phyloP scores from a whole-genome alignment of 2,888 invertebrate genomes.

The Stenoptilia bipunctidactyla region DNA sequence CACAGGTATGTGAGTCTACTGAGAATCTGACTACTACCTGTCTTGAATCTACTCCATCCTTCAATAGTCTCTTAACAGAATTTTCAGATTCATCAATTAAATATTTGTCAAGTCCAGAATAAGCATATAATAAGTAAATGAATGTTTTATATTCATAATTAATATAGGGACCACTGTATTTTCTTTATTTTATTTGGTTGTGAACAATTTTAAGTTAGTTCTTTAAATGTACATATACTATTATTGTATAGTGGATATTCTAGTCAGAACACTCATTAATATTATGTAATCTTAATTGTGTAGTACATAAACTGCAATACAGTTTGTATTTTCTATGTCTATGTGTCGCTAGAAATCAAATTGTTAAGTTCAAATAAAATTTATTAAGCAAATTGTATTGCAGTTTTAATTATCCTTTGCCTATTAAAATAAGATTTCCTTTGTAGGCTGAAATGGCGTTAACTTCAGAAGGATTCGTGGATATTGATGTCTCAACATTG shows the following conservation, averaged over 20 bases:
- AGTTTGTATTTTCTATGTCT: conserved; percentile 35
- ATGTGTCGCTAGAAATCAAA: conserved; percentile 5
- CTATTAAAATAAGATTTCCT: conserved; percentile 23
- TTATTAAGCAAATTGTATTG: conserved; percentile 63
- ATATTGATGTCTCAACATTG: conserved; percentile 93
- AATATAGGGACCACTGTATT: neutral
- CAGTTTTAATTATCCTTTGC: conserved; percentile 57
- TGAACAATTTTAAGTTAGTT: conserved; percentile 24
- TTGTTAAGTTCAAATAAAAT: conserved; percentile 9
- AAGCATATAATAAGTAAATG: conserved; percentile 2
- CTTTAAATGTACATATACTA: neutral
- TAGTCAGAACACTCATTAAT: neutral
- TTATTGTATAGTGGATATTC: neutral
- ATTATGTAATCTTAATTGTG: neutral
- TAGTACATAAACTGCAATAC: conserved; percentile 58
- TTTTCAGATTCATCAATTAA: conserved; percentile 48
- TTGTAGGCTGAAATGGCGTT: conserved; percentile 95
- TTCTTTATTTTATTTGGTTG: conserved; percentile 40
- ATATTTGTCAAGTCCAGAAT: conserved; percentile 48
- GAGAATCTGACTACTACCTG: conserved; percentile 58
- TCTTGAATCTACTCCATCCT: conserved; percentile 52
- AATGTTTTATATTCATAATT: neutral
- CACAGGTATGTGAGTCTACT: conserved; percentile 81
- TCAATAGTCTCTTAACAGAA: conserved; percentile 54
- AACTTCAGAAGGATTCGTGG: conserved; percentile 94